Evolutionary conservation across 92 coral and sea anemone genomes (phyloP).

Genomic region (Ricordea florida): DNA sequence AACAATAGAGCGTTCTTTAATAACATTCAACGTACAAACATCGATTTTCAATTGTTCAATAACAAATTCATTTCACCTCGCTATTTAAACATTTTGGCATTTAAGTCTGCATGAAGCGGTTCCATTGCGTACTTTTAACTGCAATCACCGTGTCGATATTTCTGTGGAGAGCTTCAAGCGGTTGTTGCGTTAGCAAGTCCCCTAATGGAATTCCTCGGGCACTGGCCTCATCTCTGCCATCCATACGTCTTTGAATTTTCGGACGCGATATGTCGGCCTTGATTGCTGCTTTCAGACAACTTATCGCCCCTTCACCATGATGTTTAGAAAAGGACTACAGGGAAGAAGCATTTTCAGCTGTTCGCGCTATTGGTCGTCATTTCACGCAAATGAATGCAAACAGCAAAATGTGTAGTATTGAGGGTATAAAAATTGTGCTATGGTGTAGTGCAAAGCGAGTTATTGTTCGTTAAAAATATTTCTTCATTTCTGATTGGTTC

Average conservation of each 20-base stretch:
- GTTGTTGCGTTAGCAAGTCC: background rate
- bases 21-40: no score
- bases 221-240: constrained; percentile 25
- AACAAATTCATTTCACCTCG: no score
- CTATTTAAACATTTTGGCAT: no score
- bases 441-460: no score
- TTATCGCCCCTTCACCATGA: constrained; percentile 41
- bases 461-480: no score
- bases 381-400: no score
- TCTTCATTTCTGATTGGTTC: no score
- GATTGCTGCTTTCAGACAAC: constrained; percentile 42
- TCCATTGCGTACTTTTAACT: background rate
- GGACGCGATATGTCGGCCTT: constrained; percentile 40
- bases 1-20: no score
- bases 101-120: background rate
- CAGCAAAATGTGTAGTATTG: no score
- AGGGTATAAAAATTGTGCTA: no score
- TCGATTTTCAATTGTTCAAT: no score
- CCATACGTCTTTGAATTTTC: constrained; percentile 36
- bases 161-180: constrained; percentile 1
- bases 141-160: background rate
- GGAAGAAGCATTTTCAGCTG: constrained; percentile 5
- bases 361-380: no score
- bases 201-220: constrained; percentile 17
- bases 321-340: constrained; percentile 44